Evolutionary conservation across 1,140 invertebrate species (phyloP), one percentile per base, ranked within the genome.

Genomic region (Druon quercuslanigerum): DNA sequence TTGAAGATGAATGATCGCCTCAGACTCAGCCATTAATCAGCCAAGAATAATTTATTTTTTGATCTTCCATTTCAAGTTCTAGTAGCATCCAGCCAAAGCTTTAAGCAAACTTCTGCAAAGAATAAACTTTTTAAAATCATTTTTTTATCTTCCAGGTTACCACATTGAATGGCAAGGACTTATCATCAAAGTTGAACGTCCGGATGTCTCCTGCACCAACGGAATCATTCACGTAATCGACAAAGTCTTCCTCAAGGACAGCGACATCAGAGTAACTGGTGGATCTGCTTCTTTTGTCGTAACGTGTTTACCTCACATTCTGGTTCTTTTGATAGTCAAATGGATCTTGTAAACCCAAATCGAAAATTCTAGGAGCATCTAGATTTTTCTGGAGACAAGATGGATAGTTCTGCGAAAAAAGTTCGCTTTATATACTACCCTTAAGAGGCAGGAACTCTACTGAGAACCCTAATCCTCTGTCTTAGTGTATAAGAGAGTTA

Each of bases 171-270:
- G 96, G 96, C 94, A 96, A 81, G 95, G 95, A 33, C 93, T 95
- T 85, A 94, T 93, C 92, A 96, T 97, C 75, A 94, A 94, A 76
- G 96, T 98, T n/a, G 95, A 95, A 85, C 93, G 96, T 78, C 95
- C 96, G 3, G 96, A 98, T 88, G 96, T 98, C 1, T 95, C 96
- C 84, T 98, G 97, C 87, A 97, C 96, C 83, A 98, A 98, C 88
- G 97, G 97, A 50, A 95, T 98, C 73, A 98, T 98, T 79, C 97
- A 98, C 88, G 96, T 98, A 52, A 97, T 98, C 84, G 96, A 98
- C 86, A 92, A 91, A 76, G 96, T 96, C 14, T 94, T 98, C 80
- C 90, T 98, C 77, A 93, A 94, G 87, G 95, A 96, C 80, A 94
- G 94, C 81, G 97, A 98, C 89, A 94, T 98, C n/a, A 92, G 93